Evolutionary conservation across 1,140 invertebrate genomes (phyloP), one percentile per base, ranked within the genome.

Genomic region (Cydia pomonella): DNA sequence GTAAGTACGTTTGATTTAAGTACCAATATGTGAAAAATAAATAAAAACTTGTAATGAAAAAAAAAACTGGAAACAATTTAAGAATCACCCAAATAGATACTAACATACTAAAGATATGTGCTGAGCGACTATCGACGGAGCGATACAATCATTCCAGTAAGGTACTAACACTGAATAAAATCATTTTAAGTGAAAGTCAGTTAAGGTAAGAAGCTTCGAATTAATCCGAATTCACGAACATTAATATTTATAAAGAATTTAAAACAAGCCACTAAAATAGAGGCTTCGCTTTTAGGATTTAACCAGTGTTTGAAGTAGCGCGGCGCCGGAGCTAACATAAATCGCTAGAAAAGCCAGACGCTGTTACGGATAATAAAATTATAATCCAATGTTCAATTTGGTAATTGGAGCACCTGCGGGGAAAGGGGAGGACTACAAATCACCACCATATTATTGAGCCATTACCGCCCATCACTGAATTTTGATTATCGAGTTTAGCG

Each of bases 401-500:
- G 64, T 69, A 41, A 69, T 69, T 69, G 64, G 18, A 69, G 64
- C 33, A 69, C 64, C 64, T 69, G 64, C 27, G 29, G 27, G 21
- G 18, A 23, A 33, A 50, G 21, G 75, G 23, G 71, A 38, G 21
- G 50, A 62, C 64, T 72, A 77, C 78, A 72, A 78, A 76, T 84
- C 77, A 78, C 41, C 75, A 77, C 53, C 73, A 64, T 63, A 80
- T 82, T 83, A 82, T 73, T 18, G 63, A 50, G 78, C 80, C 79
- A 78, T 83, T 81, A 80, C 74, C 76, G 69, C 77, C 78, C 78
- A 78, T 50, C 75, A n/a, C 73, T 73, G 75, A 80, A 81, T 79
- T 81, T 78, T 79, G 74, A 82, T 88, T 86, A 88, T 84, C 81
- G 78, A 84, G 82, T 86, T 87, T 80, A 73, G 75, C 79, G 76